Evolutionary conservation across 2,888 invertebrate genomes (phyloP).

Genomic region (Acanthoscelides obtectus): DNA sequence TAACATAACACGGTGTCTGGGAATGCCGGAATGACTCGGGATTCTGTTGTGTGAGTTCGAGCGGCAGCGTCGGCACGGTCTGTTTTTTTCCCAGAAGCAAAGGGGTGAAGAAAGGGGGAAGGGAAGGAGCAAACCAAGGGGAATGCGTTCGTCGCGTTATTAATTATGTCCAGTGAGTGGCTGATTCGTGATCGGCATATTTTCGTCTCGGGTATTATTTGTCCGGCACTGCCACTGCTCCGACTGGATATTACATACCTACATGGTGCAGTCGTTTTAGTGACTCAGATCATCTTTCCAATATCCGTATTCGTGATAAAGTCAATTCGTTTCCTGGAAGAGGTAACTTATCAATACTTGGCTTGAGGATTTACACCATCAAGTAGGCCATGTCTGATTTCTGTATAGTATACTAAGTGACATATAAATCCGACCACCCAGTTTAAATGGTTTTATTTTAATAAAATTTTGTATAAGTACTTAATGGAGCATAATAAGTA

Average conservation of each 20-base stretch:
- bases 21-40: slow-evolving; percentile 24
- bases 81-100: neutral
- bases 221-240: neutral
- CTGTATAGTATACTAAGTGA: too few species aligned
- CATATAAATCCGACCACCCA: too few species aligned
- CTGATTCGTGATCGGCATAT: neutral
- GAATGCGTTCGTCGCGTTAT: neutral
- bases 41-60: slow-evolving; percentile 10
- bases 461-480: too few species aligned
- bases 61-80: slow-evolving; percentile 2
- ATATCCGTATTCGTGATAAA: too few species aligned
- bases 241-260: neutral
- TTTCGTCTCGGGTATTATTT: neutral
- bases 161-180: neutral
- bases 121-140: neutral
- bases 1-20: slow-evolving; percentile 28
- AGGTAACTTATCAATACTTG: too few species aligned
- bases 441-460: too few species aligned
- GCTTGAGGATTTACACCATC: too few species aligned
- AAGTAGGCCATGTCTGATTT: too few species aligned
- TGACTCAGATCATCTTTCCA: too few species aligned
- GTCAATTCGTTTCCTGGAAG: too few species aligned
- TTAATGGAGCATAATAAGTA: too few species aligned
- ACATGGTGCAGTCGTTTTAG: neutral
- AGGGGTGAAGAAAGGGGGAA: too few species aligned